Evolutionary conservation across 1,140 invertebrate species (phyloP), one percentile per base, ranked within the genome.

Genomic region (Oryctes rhinoceros): DNA sequence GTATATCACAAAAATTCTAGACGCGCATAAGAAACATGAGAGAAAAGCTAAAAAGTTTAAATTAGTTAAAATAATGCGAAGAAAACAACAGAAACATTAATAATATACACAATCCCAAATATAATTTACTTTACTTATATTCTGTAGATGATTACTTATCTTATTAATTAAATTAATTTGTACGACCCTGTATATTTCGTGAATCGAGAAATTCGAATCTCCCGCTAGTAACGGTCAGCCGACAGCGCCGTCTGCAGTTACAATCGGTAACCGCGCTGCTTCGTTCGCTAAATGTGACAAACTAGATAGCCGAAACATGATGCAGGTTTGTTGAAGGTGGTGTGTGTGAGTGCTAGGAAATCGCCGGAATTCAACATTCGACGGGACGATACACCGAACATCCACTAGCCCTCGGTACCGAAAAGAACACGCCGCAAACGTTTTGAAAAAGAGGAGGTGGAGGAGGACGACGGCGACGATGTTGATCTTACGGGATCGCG

Each of bases 291-390:
- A n/a, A 6, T 18, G 15, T 18, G n/a, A 15, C 15, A 53, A n/a
- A 53, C n/a, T 59, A 59, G 53, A 59, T 15, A 59, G 53, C 18
- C 53, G 53, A 59, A 59, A 59, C 53, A 59, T 59, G 53, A 59
- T 59, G 53, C 53, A 59, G 53, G 18, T 18, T 59, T n/a, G 15
- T 18, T 59, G 53, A 59, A 59, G 18, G 53, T 59, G 53, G 53
- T 59, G 53, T 59, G 53, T 59, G 53, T n/a, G 24, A 53, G 49
- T 59, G 53, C 53, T 59, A n/a, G 15, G 18, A 59, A 59, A 59
- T 18, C 15, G 15, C 53, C 53, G 53, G 6, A 59, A 59, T 59
- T 59, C 15, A n/a, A 3, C 15, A n/a, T 18, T 59, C 53, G 53
- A 59, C 53, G 13, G 15, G n/a, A 13, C 5, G 18, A 6, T 4